Conservation (phyloP, 1,140 invertebrate genomes). For the Saccostrea echinata region DNA sequence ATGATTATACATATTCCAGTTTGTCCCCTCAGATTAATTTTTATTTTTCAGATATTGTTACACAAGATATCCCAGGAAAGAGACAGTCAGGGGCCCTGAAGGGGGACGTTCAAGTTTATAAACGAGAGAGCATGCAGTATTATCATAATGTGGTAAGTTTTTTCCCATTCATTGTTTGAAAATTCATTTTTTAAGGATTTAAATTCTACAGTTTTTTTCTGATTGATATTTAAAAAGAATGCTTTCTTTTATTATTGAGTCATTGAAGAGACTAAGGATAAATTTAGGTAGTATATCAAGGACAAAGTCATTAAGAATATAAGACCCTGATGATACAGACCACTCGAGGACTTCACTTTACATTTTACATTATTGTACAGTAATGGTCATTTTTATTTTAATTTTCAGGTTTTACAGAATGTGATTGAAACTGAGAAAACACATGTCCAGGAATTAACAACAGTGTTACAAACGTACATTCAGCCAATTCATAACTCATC, state of each 20-base stretch:
- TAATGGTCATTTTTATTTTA: background rate
- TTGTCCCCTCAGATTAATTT: background rate
- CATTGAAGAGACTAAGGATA: too few species aligned
- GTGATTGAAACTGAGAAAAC: conserved; percentile 94
- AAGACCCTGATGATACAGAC: too few species aligned
- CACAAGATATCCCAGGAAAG: conserved; percentile 46
- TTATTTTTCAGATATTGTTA: conserved; percentile 40
- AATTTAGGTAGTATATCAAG: too few species aligned
- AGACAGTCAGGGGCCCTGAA: conserved; percentile 54
- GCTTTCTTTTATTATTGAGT: too few species aligned
- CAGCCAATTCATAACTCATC: conserved; percentile 90
- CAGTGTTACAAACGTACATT: conserved; percentile 90
- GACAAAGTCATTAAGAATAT: too few species aligned
- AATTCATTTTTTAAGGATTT: too few species aligned
- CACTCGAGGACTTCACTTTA: too few species aligned
- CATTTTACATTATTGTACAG: too few species aligned
- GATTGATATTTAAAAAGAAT: too few species aligned
- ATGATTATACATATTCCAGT: background rate
- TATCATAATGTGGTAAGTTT: conserved; percentile 78
- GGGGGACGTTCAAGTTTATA: conserved; percentile 68
- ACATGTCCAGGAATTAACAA: conserved; percentile 93
- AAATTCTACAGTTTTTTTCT: too few species aligned
- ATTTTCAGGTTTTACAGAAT: conserved; percentile 86
- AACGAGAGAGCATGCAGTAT: conserved; percentile 76
- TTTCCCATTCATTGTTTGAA: conserved; percentile 80